phyloP scores from a whole-genome alignment of 2,797 vertebrate species.

The Hippocampus kuda region DNA sequence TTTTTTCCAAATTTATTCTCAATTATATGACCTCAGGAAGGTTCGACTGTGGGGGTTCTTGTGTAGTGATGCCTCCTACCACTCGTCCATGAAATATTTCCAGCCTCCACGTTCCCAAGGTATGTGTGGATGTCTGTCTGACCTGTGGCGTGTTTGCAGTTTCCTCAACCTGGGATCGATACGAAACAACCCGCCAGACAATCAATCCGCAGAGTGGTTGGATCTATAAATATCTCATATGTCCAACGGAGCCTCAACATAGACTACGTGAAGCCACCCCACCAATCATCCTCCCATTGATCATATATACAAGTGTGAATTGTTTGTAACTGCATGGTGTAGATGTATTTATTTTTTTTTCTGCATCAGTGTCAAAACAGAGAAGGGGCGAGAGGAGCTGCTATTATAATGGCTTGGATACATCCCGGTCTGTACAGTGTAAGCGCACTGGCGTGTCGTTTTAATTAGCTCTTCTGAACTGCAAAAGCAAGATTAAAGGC shows the following conservation, averaged over 20 bases:
- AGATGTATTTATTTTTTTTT: constrained; percentile 37
- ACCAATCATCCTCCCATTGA: constrained; percentile 48
- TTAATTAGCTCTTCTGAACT: constrained; percentile 48
- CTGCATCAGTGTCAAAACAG: constrained; percentile 37
- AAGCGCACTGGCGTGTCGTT: constrained; percentile 9
- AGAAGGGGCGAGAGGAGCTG: constrained; percentile 5
- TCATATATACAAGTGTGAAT: constrained; percentile 38
- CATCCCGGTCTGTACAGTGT: constrained; percentile 10
- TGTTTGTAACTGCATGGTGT: constrained; percentile 30
- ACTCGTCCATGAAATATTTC: constrained; percentile 17
- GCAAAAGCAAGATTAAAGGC: constrained; percentile 31
- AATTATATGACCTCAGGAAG: neutral
- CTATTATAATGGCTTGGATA: neutral
- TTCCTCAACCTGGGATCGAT: constrained; percentile 58
- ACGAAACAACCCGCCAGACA: constrained; percentile 47
- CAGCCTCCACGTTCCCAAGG: constrained; percentile 26
- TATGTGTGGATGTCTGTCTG: constrained; percentile 26
- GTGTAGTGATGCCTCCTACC: neutral
- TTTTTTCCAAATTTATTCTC: neutral
- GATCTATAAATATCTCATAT: constrained; percentile 58
- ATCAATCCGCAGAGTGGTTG: constrained; percentile 44
- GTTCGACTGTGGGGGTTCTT: neutral
- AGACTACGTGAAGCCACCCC: constrained; percentile 32
- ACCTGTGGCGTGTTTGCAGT: constrained; percentile 40
- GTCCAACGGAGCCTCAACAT: constrained; percentile 39